A percentile compares a stretch with the other conserved stretches of the same genome.
phyloP scores from a whole-genome alignment of 2,113 vertebrate genomes.

The Pipa parva region DNA sequence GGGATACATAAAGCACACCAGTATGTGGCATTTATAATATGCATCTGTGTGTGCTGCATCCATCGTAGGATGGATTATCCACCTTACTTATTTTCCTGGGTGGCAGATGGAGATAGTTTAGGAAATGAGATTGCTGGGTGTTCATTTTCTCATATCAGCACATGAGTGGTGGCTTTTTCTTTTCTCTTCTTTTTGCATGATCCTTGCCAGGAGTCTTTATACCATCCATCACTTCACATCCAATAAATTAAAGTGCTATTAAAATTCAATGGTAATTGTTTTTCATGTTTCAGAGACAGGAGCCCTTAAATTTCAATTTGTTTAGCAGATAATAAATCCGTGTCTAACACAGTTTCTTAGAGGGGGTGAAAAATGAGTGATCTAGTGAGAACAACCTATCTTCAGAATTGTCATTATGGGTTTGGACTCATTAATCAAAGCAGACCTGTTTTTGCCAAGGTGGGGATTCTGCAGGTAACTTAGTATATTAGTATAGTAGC shows the following conservation, averaged over 20 bases:
- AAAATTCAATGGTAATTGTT: constrained; percentile 54
- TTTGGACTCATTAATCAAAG: constrained; percentile 31
- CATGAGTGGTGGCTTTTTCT: constrained; percentile 20
- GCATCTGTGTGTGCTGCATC: too few relatives aligned
- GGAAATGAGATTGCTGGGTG: constrained; percentile 39
- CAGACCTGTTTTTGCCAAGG: not conserved
- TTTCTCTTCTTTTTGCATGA: too few relatives aligned
- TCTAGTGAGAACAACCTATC: not conserved
- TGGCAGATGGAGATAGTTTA: constrained; percentile 41
- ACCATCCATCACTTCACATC: constrained; percentile 51
- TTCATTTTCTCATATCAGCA: constrained; percentile 40
- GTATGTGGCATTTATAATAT: too few relatives aligned
- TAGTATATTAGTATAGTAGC: too few relatives aligned
- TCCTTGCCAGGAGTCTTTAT: constrained; percentile 30
- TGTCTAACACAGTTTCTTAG: constrained; percentile 11
- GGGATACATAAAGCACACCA: too few relatives aligned
- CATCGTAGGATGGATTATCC: not conserved
- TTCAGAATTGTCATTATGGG: constrained; percentile 13
- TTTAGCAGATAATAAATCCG: constrained; percentile 49
- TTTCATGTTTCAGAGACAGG: constrained; percentile 47
- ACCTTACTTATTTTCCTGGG: constrained; percentile 21
- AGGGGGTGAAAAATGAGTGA: constrained; percentile 30
- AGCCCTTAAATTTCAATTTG: constrained; percentile 55
- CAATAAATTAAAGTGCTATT: constrained; percentile 46
- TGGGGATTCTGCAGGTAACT: not conserved